Percentiles rank a stretch among this genome's conserved stretches.
phyloP scores from a whole-genome alignment of 2,888 invertebrate genomes.

The Lepetodrilus schrolli region DNA sequence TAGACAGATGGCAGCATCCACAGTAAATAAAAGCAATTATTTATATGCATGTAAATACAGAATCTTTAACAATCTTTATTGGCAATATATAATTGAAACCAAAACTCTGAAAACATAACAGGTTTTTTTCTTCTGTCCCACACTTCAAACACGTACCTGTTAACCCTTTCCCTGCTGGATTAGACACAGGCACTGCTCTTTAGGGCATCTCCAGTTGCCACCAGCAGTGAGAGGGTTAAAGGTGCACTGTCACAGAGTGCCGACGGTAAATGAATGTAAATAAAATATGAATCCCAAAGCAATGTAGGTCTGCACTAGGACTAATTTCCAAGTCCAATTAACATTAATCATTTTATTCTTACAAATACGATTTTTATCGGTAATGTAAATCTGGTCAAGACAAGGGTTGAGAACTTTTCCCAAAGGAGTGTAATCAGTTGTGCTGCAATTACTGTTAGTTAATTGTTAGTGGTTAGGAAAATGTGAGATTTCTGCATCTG shows the following conservation, averaged over 20 bases:
- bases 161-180: no score
- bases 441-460: background rate
- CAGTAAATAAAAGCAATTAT: background rate
- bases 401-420: background rate
- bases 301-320: no score
- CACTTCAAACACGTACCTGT: no score
- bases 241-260: background rate
- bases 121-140: no score
- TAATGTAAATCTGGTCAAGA: background rate
- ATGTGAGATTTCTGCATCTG: background rate
- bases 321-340: no score
- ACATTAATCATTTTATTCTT: background rate
- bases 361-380: background rate
- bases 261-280: background rate
- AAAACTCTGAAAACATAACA: no score
- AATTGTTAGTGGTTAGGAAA: background rate
- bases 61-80: no score
- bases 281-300: background rate
- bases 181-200: no score
- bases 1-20: no score
- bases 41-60: background rate
- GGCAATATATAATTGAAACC: no score
- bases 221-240: no score
- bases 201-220: no score
- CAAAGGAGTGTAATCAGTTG: background rate